Evolutionary conservation across 2,113 vertebrate species (phyloP).

Genomic region (Ptyas mucosa): DNA sequence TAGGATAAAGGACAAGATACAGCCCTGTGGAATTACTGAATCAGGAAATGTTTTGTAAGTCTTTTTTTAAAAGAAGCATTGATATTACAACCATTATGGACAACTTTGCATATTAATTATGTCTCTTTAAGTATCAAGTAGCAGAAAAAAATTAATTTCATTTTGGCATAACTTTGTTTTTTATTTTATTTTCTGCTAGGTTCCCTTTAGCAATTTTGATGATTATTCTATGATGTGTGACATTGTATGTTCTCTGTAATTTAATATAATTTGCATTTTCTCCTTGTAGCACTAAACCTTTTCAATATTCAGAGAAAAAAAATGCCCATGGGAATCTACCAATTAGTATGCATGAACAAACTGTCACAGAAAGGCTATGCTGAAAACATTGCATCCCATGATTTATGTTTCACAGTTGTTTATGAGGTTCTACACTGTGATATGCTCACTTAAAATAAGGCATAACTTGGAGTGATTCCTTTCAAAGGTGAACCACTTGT

Average conservation of each 20-base stretch:
- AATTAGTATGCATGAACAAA: conserved; percentile 42
- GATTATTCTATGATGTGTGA: conserved; percentile 19
- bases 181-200: conserved; percentile 34
- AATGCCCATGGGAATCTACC: conserved; percentile 24
- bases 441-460: not conserved
- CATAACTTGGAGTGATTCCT: not conserved
- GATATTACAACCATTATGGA: not conserved
- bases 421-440: not conserved
- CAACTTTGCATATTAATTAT: not conserved
- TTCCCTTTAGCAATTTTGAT: conserved; percentile 32
- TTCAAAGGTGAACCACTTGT: not conserved
- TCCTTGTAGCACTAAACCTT: conserved; percentile 27
- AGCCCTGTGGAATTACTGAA: not conserved
- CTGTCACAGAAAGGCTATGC: conserved; percentile 34
- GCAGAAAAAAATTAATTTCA: conserved; percentile 24
- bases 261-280: conserved; percentile 42
- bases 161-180: not conserved
- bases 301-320: conserved; percentile 29
- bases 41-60: not conserved
- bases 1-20: not conserved
- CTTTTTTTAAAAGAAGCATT: not conserved
- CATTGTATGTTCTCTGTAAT: conserved; percentile 37
- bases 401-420: conserved; percentile 15
- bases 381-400: conserved; percentile 35
- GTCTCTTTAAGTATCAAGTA: conserved; percentile 16